A percentile compares a stretch with the other conserved stretches of the same genome.
These are phyloP conservation scores for Argyresthia goedartella DNA, from an alignment of 2,888 invertebrate genomes.

Conservation along the genomic window DNA sequence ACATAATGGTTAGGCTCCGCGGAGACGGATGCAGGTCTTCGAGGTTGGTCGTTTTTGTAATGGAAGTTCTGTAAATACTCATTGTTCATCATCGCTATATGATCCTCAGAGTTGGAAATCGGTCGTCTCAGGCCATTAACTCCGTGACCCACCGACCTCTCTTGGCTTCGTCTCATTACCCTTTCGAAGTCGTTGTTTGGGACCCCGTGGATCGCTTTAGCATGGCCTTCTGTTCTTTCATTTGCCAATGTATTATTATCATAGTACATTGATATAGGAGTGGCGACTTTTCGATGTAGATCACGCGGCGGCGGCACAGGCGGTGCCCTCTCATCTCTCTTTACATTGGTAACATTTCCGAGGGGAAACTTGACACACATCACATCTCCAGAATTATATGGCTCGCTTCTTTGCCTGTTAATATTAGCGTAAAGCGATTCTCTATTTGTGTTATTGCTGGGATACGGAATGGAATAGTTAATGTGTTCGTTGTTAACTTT, in stretches of 20 bases:
- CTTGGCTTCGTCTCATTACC: conserved; percentile 62
- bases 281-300: conserved; percentile 73
- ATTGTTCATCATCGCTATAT: conserved; percentile 64
- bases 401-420: conserved; percentile 44
- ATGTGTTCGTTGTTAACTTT: conserved; percentile 67
- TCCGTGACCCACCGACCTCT: conserved; percentile 50
- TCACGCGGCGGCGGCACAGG: conserved; percentile 87
- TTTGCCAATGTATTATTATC: conserved; percentile 45
- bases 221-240: conserved; percentile 36
- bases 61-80: conserved; percentile 42
- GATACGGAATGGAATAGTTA: conserved; percentile 60
- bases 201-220: conserved; percentile 45
- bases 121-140: conserved; percentile 58
- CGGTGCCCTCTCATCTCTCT: conserved; percentile 67
- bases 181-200: conserved; percentile 61
- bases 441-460: conserved; percentile 43
- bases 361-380: conserved; percentile 66
- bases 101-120: conserved; percentile 63
- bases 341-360: conserved; percentile 53
- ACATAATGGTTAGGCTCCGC: conserved; percentile 64
- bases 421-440: conserved; percentile 50
- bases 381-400: conserved; percentile 49
- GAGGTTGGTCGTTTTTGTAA: conserved; percentile 48
- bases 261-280: conserved; percentile 62
- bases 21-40: conserved; percentile 60